phyloP scores from a whole-genome alignment of 2,113 vertebrate genomes.

The Anhinga rufa region DNA sequence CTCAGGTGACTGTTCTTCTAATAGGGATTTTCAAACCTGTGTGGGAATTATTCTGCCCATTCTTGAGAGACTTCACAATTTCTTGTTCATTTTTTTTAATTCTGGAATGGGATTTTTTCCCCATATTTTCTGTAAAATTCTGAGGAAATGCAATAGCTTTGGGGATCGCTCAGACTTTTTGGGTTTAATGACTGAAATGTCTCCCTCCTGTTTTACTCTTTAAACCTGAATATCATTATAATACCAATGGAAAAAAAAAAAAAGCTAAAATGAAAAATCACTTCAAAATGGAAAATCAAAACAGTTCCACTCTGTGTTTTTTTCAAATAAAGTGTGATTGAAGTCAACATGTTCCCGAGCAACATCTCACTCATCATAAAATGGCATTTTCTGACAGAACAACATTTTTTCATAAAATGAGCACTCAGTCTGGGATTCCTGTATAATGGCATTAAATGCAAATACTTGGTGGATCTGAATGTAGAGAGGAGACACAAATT shows the following conservation, averaged over 20 bases:
- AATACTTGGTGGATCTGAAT: background rate
- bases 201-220: background rate
- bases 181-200: background rate
- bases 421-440: background rate
- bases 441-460: background rate
- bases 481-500: background rate
- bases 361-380: conserved; percentile 14
- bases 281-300: conserved; percentile 27
- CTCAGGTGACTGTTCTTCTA: background rate
- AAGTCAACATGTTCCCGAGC: background rate
- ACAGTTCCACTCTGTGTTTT: background rate
- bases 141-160: background rate
- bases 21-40: background rate
- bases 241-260: background rate
- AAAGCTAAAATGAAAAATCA: background rate
- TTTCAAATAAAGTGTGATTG: background rate
- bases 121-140: background rate
- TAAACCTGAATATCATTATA: background rate
- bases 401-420: background rate
- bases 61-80: background rate
- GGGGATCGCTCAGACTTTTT: background rate
- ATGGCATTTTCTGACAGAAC: conserved; percentile 20
- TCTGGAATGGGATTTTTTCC: background rate
- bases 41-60: background rate
- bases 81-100: background rate